These are phyloP conservation scores for Peribatodes rhomboidaria DNA, from an alignment of 2,888 invertebrate genomes.

Conservation along the genomic window DNA sequence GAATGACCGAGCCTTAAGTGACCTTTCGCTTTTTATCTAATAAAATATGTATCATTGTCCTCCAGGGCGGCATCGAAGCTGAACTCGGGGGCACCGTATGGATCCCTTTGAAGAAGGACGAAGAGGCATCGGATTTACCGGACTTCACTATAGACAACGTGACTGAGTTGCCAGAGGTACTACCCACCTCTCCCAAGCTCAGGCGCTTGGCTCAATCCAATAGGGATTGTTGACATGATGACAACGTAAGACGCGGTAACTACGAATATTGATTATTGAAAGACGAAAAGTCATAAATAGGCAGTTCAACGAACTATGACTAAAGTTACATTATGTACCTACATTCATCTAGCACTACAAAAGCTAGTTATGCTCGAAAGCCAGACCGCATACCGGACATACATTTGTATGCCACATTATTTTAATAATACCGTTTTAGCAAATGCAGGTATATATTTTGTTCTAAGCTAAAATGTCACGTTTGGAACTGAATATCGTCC, in stretches of 20 bases:
- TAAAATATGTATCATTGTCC: no score
- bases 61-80: conserved; percentile 91
- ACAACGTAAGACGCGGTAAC: conserved; percentile 13
- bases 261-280: neutral
- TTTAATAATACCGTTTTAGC: no score
- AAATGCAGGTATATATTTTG: no score
- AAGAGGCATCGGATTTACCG: conserved; percentile 84
- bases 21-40: no score
- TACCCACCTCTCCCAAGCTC: conserved; percentile 84
- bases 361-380: neutral
- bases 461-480: no score
- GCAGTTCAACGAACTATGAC: neutral
- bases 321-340: neutral
- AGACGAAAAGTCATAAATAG: neutral
- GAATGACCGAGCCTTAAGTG: no score
- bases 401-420: no score
- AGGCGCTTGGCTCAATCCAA: conserved; percentile 61
- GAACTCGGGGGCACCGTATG: conserved; percentile 93
- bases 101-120: conserved; percentile 88
- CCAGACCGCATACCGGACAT: no score
- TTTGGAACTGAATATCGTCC: no score
- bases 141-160: conserved; percentile 89
- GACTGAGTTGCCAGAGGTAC: conserved; percentile 87
- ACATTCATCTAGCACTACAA: neutral
- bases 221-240: conserved; percentile 41